Conservation (phyloP, 2,113 vertebrate genomes). For the Phycodurus eques region DNA sequence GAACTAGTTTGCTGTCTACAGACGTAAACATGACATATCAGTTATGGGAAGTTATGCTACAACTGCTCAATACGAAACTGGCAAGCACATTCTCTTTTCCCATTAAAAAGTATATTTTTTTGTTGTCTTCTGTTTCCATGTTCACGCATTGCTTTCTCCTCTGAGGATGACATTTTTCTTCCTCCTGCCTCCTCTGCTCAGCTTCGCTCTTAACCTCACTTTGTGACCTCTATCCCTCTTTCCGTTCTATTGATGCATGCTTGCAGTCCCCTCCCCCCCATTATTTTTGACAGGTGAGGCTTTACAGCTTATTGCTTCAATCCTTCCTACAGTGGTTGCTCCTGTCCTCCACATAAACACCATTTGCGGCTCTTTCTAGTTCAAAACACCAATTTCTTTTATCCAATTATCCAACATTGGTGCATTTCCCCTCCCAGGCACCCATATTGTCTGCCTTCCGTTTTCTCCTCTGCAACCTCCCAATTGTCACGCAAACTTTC, state of each 20-base stretch:
- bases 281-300: constrained; percentile 13
- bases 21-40: neutral
- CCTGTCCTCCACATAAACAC: constrained; percentile 9
- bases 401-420: constrained; percentile 2
- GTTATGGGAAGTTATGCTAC: neutral
- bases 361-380: neutral
- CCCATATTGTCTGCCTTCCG: neutral
- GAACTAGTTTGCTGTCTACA: neutral
- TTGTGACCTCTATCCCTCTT: neutral
- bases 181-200: neutral
- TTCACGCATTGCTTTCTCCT: constrained; percentile 3
- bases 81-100: neutral
- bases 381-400: constrained; percentile 1
- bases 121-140: neutral
- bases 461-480: constrained; percentile 1
- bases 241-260: neutral
- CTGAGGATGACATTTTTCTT: neutral
- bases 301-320: neutral
- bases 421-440: neutral
- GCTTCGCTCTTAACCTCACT: constrained; percentile 10
- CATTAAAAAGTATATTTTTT: constrained; percentile 2
- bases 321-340: constrained; percentile 2
- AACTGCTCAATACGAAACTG: neutral
- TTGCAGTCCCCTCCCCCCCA: neutral
- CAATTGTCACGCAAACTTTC: constrained; percentile 26